Percentiles rank a stretch among this genome's conserved stretches.
phyloP scores from a whole-genome alignment of 2,113 vertebrate genomes.

The Reinhardtius hippoglossoides region DNA sequence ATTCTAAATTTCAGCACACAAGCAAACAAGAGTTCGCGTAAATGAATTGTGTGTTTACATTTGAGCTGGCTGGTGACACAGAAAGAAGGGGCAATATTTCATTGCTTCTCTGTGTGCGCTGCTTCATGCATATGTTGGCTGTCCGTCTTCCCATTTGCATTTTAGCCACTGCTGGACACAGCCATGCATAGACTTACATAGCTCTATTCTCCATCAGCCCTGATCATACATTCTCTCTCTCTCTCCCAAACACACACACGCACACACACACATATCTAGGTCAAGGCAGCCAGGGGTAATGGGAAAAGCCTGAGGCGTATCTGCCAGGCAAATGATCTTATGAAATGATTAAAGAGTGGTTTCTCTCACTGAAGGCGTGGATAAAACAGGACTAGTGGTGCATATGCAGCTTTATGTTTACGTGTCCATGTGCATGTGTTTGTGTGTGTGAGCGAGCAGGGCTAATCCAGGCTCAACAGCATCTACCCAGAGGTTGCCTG shows the following conservation, averaged over 20 bases:
- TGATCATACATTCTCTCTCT: constrained; percentile 3
- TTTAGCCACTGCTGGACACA: constrained; percentile 44
- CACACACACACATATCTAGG: constrained; percentile 69
- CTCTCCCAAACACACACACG: constrained; percentile 11
- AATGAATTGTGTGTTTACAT: not conserved
- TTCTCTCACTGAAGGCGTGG: constrained; percentile 62
- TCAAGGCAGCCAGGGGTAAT: constrained; percentile 75
- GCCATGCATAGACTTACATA: constrained; percentile 36
- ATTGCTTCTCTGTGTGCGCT: not conserved
- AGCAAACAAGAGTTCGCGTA: not conserved
- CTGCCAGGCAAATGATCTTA: constrained; percentile 82
- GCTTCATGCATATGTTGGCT: constrained; percentile 8
- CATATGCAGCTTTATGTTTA: constrained; percentile 57
- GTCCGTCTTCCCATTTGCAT: constrained; percentile 17
- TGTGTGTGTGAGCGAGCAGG: constrained; percentile 1
- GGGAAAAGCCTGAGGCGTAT: constrained; percentile 80
- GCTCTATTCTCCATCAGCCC: constrained; percentile 64
- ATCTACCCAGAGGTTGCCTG: constrained; percentile 29
- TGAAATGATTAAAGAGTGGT: constrained; percentile 77
- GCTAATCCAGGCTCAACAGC: constrained; percentile 46
- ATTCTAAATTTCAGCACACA: too few relatives aligned
- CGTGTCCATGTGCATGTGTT: constrained; percentile 29
- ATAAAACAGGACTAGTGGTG: constrained; percentile 55
- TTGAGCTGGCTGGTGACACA: too few relatives aligned
- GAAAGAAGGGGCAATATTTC: not conserved